Conservation (phyloP, 2,888 invertebrate genomes). For the Noctua janthina region DNA sequence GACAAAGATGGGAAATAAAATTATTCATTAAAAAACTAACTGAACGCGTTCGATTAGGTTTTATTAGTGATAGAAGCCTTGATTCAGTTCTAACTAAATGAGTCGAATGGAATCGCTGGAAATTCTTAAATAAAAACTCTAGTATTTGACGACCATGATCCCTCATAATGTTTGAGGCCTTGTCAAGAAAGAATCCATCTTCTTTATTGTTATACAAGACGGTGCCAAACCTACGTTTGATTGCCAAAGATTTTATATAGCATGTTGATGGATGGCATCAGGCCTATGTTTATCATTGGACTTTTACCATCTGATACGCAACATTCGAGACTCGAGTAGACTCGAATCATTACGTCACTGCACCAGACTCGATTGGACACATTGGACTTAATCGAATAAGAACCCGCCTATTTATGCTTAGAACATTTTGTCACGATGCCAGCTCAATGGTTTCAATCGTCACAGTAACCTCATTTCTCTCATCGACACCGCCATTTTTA, state of each 20-base stretch:
- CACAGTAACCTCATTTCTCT: constrained; percentile 38
- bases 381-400: constrained; percentile 48
- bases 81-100: background rate
- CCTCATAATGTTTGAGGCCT: background rate
- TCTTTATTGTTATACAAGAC: background rate
- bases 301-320: constrained; percentile 9
- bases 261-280: constrained; percentile 18
- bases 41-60: background rate
- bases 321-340: constrained; percentile 3
- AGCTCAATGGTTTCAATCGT: constrained; percentile 33
- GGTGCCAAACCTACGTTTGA: background rate
- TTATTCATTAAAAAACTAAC: background rate
- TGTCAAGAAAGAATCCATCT: too few relatives aligned
- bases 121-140: background rate
- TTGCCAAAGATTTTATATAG: background rate
- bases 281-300: constrained; percentile 16
- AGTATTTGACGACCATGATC: background rate
- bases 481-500: constrained; percentile 26
- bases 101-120: background rate
- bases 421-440: constrained; percentile 47
- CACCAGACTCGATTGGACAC: constrained; percentile 27
- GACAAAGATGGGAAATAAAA: background rate
- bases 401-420: constrained; percentile 45
- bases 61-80: background rate
- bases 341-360: constrained; percentile 23